Evolutionary conservation across 2,888 invertebrate species (phyloP).

Genomic region (Dexiosoma caninum): DNA sequence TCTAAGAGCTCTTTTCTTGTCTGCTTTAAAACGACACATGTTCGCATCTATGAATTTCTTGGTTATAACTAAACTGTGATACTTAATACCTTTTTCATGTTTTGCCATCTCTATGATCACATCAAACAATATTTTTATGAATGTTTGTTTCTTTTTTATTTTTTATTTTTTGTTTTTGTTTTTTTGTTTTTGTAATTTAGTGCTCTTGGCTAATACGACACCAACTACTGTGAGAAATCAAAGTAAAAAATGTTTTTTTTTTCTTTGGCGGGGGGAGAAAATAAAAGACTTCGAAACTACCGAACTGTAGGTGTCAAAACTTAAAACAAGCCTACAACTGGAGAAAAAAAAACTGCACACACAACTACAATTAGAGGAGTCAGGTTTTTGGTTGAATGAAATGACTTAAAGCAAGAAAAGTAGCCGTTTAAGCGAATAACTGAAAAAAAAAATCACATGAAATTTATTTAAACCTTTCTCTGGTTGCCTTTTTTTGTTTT

Average conservation of each 20-base stretch:
- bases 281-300: constrained; percentile 15
- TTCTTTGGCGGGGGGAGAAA: neutral
- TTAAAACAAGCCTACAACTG: constrained; percentile 37
- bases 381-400: constrained; percentile 1
- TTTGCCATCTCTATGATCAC: constrained; percentile 50
- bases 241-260: neutral
- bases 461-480: neutral
- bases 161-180: neutral
- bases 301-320: constrained; percentile 50
- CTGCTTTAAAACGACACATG: neutral
- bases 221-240: constrained; percentile 47
- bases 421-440: neutral
- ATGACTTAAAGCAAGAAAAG: neutral
- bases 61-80: constrained; percentile 1
- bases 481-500: neutral
- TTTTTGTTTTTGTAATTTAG: neutral
- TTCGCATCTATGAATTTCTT: neutral
- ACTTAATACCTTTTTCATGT: constrained; percentile 49
- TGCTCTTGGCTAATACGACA: constrained; percentile 50
- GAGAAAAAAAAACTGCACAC: neutral
- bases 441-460: neutral
- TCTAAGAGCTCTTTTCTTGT: neutral
- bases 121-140: constrained; percentile 16
- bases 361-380: constrained; percentile 17
- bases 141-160: too few species aligned